Evolutionary conservation across 2,888 invertebrate genomes (phyloP), one percentile per base, ranked within the genome.

Genomic region (Empis stercorea): DNA sequence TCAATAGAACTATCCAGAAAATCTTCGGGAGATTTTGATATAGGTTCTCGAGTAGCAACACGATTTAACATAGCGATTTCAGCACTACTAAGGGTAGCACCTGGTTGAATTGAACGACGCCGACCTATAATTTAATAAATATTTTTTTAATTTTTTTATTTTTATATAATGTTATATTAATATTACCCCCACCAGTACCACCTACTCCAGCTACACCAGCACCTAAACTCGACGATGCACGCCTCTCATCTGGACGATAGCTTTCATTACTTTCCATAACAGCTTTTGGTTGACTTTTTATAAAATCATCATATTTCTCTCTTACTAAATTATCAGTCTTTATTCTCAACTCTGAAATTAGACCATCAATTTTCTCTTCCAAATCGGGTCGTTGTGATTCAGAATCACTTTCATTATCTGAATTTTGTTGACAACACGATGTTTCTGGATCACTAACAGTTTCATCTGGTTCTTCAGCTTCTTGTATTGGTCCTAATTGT

Each of bases 251-350:
- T 1, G 57, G 57, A 3, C 52, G 51, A 16, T 62, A 60, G 44
- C 59, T 64, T 43, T 68, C 69, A 49, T 60, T 63, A 45, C 68
- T 68, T 34, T 65, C 63, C 62, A 65, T 65, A 0, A 69, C 65
- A 1, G 66, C 66, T 45, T 64, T 64, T 10, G 70, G 70, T 49
- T 68, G 67, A 17, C 56, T 62, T 51, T 74, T 72, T 42, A 78
- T 68, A 58, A 76, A 78, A 52, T 78, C 77, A 52, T 76, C 73
- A 65, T 78, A 77, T 55, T 76, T 73, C 32, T 75, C 74, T 52
- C 73, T 71, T 56, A 80, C 76, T 20, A 83, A 62, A 52, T 73
- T 73, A 64, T 87, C 84, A 54, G 84, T 86, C 61, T 80, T 80
- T 38, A 73, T 71, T 56, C 76, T 76, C 59, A 87, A 81, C 57